Conservation (phyloP, 2,888 invertebrate species). For the Parthenolecanium corni region DNA sequence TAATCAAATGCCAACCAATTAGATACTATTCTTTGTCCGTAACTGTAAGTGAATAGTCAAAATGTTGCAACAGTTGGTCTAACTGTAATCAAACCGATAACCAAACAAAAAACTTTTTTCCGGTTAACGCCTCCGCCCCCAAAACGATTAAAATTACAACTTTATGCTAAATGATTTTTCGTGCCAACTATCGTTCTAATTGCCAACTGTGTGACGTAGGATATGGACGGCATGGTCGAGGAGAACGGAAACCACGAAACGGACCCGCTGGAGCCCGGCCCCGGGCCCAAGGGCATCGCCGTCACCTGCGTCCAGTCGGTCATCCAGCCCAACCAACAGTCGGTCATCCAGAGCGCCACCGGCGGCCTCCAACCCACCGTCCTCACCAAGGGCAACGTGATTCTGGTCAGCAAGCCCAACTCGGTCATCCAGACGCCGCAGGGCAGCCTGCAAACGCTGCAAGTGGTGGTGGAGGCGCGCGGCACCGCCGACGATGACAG, state of each 20-base stretch:
- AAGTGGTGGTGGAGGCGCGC: slow-evolving; percentile 46
- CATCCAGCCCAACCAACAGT: slow-evolving; percentile 90
- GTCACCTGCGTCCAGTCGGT: slow-evolving; percentile 72
- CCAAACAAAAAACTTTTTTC: no score
- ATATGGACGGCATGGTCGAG: slow-evolving; percentile 87
- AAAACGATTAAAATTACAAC: no score
- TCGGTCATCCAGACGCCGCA: slow-evolving; percentile 87
- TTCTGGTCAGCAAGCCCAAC: slow-evolving; percentile 78
- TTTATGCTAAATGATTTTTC: no score
- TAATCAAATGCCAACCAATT: no score
- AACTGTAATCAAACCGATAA: no score
- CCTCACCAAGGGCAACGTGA: slow-evolving; percentile 77
- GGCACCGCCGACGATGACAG: slow-evolving; percentile 25
- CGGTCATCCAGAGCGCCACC: slow-evolving; percentile 86
- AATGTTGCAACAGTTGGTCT: no score
- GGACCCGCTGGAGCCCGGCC: slow-evolving; percentile 27
- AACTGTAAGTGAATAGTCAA: no score
- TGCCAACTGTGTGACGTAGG: no score
- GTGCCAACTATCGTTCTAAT: no score
- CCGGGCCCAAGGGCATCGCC: slow-evolving; percentile 36
- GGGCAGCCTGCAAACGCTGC: slow-evolving; percentile 72
- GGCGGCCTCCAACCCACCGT: slow-evolving; percentile 64
- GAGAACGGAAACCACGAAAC: slow-evolving; percentile 55
- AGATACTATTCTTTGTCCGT: no score
- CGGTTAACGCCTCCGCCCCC: no score